Evolutionary conservation across 1,140 invertebrate genomes (phyloP).

Genomic region (Zaprionus davidi): DNA sequence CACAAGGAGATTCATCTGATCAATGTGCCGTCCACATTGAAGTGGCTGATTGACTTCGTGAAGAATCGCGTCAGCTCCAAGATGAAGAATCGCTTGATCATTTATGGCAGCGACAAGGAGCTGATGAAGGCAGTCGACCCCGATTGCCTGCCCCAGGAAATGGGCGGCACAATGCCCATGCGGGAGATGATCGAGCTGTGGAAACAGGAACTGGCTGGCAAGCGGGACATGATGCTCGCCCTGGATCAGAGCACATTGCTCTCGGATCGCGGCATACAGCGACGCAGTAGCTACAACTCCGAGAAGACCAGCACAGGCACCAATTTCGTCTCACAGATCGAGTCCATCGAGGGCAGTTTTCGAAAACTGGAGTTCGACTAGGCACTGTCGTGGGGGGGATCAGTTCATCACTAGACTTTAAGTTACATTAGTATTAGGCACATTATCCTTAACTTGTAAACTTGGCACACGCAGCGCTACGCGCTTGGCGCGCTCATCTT

Average conservation of each 20-base stretch:
- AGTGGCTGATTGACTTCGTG: constrained; percentile 90
- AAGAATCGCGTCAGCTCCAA: constrained; percentile 88
- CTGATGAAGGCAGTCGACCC: constrained; percentile 87
- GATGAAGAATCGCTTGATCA: constrained; percentile 87
- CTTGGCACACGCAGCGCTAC: constrained; percentile 52
- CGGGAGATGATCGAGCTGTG: constrained; percentile 91
- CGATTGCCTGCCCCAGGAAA: constrained; percentile 90
- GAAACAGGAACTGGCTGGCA: constrained; percentile 87
- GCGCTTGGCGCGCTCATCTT: constrained; percentile 58
- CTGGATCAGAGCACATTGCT: constrained; percentile 90
- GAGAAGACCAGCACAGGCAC: constrained; percentile 76
- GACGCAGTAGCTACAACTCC: constrained; percentile 85
- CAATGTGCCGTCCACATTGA: constrained; percentile 88
- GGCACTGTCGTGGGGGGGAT: constrained; percentile 5
- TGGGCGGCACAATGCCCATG: constrained; percentile 90
- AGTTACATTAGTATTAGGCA: constrained; percentile 58
- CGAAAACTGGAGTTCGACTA: constrained; percentile 90
- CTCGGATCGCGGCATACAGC: constrained; percentile 85
- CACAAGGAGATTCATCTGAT: constrained; percentile 90
- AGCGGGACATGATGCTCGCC: constrained; percentile 87
- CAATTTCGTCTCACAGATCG: constrained; percentile 79
- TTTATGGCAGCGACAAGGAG: constrained; percentile 88
- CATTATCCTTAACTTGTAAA: constrained; percentile 58
- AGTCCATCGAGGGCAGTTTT: constrained; percentile 88
- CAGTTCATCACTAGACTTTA: constrained; percentile 12